Evolutionary conservation across 2,113 vertebrate genomes (phyloP).

Genomic region (Climacteris rufus): DNA sequence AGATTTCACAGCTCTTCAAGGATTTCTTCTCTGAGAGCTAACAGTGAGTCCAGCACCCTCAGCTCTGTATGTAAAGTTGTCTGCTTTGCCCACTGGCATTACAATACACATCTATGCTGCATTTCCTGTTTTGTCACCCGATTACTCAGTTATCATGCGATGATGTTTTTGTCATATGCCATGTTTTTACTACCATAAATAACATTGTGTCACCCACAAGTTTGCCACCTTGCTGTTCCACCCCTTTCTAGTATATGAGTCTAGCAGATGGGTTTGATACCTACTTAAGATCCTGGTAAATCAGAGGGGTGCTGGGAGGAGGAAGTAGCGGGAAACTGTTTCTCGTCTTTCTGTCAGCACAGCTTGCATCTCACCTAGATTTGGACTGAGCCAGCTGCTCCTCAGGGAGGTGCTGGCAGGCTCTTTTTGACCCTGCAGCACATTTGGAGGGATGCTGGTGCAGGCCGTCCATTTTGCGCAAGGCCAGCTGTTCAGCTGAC

Average conservation of each 20-base stretch:
- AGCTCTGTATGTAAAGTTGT: neutral
- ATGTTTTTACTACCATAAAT: conserved; percentile 19
- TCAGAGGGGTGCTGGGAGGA: neutral
- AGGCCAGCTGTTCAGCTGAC: conserved; percentile 10
- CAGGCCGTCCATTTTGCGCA: fast-evolving
- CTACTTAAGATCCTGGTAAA: neutral
- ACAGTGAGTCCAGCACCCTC: neutral
- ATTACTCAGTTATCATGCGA: conserved; percentile 44
- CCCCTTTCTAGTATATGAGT: neutral
- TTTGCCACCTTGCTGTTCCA: conserved; percentile 1
- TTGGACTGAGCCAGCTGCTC: neutral
- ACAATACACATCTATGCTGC: neutral
- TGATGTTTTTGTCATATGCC: neutral
- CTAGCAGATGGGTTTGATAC: neutral
- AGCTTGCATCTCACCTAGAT: neutral
- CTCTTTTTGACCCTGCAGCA: neutral
- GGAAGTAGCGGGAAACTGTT: neutral
- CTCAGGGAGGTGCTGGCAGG: neutral
- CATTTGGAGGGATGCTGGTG: neutral
- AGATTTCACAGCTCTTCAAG: neutral
- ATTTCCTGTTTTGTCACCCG: neutral
- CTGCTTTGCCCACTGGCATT: neutral
- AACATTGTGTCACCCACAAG: neutral
- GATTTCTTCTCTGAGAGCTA: neutral
- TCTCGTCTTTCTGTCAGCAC: neutral